Conservation (phyloP, 2,797 vertebrate genomes). For the Mallotus villosus region DNA sequence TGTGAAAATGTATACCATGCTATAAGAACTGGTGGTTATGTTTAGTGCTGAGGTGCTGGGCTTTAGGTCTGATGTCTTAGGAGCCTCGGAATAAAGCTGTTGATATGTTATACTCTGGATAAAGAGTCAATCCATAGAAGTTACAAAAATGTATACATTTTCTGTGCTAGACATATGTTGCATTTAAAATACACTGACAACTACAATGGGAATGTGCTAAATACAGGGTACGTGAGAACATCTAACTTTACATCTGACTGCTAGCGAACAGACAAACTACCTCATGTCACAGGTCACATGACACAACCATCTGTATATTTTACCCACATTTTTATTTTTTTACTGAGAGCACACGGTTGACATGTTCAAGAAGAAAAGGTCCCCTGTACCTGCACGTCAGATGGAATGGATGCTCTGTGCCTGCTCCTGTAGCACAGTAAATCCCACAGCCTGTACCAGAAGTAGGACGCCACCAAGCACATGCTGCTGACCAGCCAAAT, state of each 20-base stretch:
- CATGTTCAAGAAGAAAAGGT: too few species aligned
- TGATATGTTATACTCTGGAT: neutral
- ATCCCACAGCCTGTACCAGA: slow-evolving; percentile 80
- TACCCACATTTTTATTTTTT: too few species aligned
- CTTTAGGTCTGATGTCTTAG: neutral
- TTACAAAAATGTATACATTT: too few species aligned
- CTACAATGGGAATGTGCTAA: too few species aligned
- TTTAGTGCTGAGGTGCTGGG: neutral
- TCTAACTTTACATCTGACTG: too few species aligned
- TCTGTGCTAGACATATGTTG: too few species aligned
- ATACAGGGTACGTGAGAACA: too few species aligned
- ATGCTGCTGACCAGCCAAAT: slow-evolving; percentile 81
- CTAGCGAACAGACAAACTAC: neutral
- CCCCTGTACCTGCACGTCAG: slow-evolving; percentile 78
- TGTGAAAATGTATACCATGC: neutral
- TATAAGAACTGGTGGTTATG: slow-evolving; percentile 12
- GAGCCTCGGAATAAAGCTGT: neutral
- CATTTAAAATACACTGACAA: too few species aligned
- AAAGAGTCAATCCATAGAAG: too few species aligned
- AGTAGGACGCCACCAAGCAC: slow-evolving; percentile 79
- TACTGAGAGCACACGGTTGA: neutral
- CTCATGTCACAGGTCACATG: neutral
- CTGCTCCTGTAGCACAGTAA: slow-evolving; percentile 74
- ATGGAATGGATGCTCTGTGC: slow-evolving; percentile 61
- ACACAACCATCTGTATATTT: neutral